These are phyloP conservation scores for Tyto alba DNA, from an alignment of 2,113 vertebrate genomes.

Conservation along the genomic window DNA sequence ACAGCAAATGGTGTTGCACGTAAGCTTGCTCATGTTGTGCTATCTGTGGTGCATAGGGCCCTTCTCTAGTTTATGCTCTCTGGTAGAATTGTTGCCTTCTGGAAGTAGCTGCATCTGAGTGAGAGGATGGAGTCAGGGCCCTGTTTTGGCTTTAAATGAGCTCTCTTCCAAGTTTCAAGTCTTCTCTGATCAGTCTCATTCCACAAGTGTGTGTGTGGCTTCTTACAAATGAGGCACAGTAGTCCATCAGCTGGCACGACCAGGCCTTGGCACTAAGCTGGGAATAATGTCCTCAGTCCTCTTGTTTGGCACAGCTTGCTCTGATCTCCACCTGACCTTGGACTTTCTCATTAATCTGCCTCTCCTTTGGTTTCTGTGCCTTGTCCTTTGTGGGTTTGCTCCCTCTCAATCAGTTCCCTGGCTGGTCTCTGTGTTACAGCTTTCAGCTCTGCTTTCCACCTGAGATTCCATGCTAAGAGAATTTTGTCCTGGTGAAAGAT, in stretches of 20 bases:
- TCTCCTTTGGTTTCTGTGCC: neutral
- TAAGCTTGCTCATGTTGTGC: neutral
- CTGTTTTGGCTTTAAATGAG: neutral
- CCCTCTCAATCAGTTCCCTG: neutral
- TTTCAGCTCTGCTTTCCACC: neutral
- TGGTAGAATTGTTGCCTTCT: neutral
- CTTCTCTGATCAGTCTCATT: neutral
- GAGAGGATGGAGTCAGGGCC: neutral
- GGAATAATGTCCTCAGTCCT: neutral
- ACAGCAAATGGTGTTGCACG: neutral
- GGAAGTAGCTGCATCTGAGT: neutral
- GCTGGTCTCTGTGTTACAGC: neutral
- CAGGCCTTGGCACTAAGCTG: neutral
- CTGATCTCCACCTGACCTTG: neutral
- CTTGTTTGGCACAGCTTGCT: neutral
- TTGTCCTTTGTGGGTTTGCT: neutral
- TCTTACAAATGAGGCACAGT: neutral
- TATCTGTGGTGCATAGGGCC: neutral
- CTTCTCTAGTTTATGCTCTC: neutral
- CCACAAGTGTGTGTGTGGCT: neutral
- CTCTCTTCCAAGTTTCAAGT: neutral
- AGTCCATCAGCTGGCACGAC: neutral
- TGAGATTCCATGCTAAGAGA: neutral
- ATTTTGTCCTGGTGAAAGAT: neutral
- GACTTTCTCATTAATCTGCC: neutral